Evolutionary conservation across 2,113 vertebrate genomes (phyloP).

Genomic region (Alaudala cheleensis): DNA sequence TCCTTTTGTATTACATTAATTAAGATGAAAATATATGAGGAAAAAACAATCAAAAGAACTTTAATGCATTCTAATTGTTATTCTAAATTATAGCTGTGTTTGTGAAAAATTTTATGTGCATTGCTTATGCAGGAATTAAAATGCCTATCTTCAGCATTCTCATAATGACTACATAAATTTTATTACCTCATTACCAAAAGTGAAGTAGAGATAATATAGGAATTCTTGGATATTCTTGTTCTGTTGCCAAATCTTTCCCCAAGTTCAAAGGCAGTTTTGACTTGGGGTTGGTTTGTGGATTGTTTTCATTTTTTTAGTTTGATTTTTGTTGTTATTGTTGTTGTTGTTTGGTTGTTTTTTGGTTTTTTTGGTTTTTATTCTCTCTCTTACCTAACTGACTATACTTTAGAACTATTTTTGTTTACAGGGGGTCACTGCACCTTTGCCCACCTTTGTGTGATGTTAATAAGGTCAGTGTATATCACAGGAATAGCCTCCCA

Average conservation of each 20-base stretch:
- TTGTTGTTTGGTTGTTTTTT: background rate
- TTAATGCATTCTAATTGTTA: constrained; percentile 9
- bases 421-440: background rate
- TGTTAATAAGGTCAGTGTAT: background rate
- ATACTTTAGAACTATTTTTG: background rate
- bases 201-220: background rate
- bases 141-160: background rate
- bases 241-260: background rate
- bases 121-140: constrained; percentile 30
- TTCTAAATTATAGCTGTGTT: constrained; percentile 13
- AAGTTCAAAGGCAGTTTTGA: background rate
- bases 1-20: constrained; percentile 1
- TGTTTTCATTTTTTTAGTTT: background rate
- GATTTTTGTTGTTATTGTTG: background rate
- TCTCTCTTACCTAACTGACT: background rate
- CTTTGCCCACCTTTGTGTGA: background rate
- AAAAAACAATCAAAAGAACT: background rate
- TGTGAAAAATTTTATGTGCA: background rate
- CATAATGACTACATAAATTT: background rate
- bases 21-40: background rate
- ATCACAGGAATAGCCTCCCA: background rate
- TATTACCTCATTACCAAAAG: background rate
- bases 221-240: background rate
- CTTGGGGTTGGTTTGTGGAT: background rate
- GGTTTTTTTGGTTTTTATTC: background rate